Evolutionary conservation across 2,888 invertebrate species (phyloP).

Genomic region (Pecten maximus): DNA sequence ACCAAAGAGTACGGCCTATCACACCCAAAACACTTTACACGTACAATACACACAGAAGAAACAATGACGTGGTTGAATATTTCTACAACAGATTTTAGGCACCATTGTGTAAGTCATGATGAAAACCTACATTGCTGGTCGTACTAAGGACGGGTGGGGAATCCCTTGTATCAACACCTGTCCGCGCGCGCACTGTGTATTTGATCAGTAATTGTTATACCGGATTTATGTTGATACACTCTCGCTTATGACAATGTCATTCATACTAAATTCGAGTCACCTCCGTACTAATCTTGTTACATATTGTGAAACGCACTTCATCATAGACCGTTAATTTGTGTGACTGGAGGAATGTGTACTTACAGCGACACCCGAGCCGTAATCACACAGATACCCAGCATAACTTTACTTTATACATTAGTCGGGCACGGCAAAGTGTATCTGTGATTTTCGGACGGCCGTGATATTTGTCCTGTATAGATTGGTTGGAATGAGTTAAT

Average conservation of each 20-base stretch:
- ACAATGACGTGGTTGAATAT: neutral
- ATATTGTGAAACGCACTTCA: neutral
- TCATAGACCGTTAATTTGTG: neutral
- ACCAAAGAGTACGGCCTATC: neutral
- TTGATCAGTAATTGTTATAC: neutral
- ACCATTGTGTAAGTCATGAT: neutral
- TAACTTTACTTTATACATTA: neutral
- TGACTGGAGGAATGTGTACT: neutral
- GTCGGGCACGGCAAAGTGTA: neutral
- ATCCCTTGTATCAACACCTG: constrained; percentile 1
- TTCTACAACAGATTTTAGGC: constrained; percentile 12
- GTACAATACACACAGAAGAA: neutral
- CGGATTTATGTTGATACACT: neutral
- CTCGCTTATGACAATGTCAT: neutral
- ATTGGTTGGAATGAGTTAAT: neutral
- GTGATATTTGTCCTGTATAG: neutral
- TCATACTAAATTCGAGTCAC: neutral
- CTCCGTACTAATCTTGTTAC: neutral
- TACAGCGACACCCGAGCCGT: neutral
- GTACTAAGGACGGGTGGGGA: neutral
- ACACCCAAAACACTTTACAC: neutral
- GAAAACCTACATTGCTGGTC: neutral
- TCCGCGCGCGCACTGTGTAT: neutral
- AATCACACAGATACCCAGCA: neutral
- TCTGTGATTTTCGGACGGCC: neutral